Percentiles rank a stretch among this genome's conserved stretches.
phyloP scores from a whole-genome alignment of 1,140 invertebrate genomes.

The Solen grandis region DNA sequence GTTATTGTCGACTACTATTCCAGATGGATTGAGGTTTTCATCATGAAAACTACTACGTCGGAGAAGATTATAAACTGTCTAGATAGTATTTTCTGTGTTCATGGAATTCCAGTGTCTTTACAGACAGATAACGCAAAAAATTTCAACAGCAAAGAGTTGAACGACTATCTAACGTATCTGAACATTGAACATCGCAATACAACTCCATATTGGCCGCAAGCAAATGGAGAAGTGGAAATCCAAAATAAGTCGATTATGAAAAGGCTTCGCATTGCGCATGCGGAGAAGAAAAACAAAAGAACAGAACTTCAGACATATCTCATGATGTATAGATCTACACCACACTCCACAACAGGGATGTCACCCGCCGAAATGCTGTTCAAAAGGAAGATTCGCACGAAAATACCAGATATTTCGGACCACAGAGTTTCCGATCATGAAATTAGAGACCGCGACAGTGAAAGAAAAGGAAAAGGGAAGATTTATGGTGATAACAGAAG shows the following conservation, averaged over 20 bases:
- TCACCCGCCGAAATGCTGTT: constrained; percentile 57
- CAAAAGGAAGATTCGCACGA: constrained; percentile 57
- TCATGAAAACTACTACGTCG: background rate
- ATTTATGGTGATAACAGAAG: constrained; percentile 44
- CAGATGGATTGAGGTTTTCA: constrained; percentile 23
- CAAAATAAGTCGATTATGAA: constrained; percentile 65
- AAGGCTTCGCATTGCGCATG: background rate
- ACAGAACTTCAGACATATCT: constrained; percentile 49
- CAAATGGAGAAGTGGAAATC: too few species aligned
- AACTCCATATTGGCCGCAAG: too few species aligned
- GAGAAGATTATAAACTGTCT: constrained; percentile 7
- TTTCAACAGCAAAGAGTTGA: background rate
- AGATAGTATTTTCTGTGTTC: background rate
- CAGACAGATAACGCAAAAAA: constrained; percentile 2
- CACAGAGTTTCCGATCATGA: constrained; percentile 4
- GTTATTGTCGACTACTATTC: constrained; percentile 62
- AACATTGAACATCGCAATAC: background rate
- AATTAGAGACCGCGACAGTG: constrained; percentile 50
- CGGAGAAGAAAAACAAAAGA: constrained; percentile 5
- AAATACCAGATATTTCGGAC: constrained; percentile 50
- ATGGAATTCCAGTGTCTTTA: background rate
- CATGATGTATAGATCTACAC: constrained; percentile 34
- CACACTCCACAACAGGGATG: constrained; percentile 43
- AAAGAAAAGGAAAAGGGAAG: constrained; percentile 53
- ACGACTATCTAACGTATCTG: background rate